Base-by-base conservation (phyloP, 2,888 invertebrate species). In the Lissocephala sabroskyi region DNA sequence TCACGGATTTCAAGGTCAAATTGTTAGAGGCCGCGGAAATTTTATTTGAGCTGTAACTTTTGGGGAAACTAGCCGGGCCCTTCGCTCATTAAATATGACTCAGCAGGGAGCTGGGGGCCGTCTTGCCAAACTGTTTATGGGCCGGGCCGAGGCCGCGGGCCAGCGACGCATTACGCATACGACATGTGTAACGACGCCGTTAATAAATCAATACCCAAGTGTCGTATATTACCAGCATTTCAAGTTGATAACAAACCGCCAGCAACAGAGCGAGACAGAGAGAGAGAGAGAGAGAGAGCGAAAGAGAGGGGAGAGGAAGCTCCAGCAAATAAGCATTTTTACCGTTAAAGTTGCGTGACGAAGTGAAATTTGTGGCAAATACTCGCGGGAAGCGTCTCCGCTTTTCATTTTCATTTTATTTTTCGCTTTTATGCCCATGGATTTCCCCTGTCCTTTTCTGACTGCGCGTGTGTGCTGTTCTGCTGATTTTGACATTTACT, bases 341-440 rank as follows among this genome's bases (percentile, higher is more conserved):
- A 58, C 62, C 71, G 67, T 67, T 67, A 68, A 68, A 67, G 70
- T 76, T 73, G 73, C 73, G 73, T 73, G 73, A 73, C 74, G 29
- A 41, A 29, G 30, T 30, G 41, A 41, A 14, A 41, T 9, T 16
- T 17, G 23, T 10, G 39, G 5, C 14, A 10, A 45, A 7, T 17
- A 45, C 45, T 45, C 39, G 18, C 30, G 19, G 19, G 18, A 42
- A 18, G 45, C n/a, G n/a, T n/a, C n/a, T n/a, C n/a, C n/a, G n/a
- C n/a, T n/a, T n/a, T n/a, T n/a, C n/a, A n/a, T n/a, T n/a, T n/a
- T 36, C n/a, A 14, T 39, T 39, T 28, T 13, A 29, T 35, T n/a
- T n/a, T n/a, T n/a, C n/a, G n/a, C n/a, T n/a, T n/a, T n/a, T 39
- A 49, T 41, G 10, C 29, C 17, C 18, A 13, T 42, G 14, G n/a